Percentiles rank a stretch among this genome's conserved stretches.
Conservation (phyloP, 2,888 invertebrate species). For the Acronicta psi region DNA sequence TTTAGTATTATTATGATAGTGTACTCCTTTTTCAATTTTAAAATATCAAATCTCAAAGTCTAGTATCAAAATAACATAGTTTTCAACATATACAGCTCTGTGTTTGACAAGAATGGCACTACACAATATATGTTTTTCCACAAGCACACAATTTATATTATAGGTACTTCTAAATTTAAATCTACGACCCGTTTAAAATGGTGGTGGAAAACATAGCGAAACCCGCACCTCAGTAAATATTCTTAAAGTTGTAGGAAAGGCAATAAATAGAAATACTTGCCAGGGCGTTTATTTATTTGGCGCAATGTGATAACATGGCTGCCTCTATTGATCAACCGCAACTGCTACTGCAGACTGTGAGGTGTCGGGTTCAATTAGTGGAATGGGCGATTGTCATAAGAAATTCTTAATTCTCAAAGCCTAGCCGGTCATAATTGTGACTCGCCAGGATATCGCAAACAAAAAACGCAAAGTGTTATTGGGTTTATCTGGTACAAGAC, state of each 20-base stretch:
- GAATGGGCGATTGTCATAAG: no score
- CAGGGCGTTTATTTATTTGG: conserved; percentile 12
- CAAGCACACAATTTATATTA: conserved; percentile 31
- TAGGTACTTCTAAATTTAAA: conserved; percentile 49
- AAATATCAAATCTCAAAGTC: no score
- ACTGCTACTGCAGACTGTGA: neutral
- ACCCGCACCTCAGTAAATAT: conserved; percentile 29
- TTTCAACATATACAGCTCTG: conserved; percentile 4
- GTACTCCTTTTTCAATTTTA: no score
- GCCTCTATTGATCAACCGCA: neutral
- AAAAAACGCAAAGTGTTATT: no score
- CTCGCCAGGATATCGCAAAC: no score
- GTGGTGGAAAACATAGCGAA: conserved; percentile 23
- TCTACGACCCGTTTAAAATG: conserved; percentile 33
- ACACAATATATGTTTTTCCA: conserved; percentile 36
- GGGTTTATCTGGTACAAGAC: no score
- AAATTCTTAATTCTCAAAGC: no score
- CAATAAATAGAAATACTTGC: conserved; percentile 10
- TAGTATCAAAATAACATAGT: no score
- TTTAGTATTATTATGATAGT: no score
- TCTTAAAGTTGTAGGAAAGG: conserved; percentile 20
- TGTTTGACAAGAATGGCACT: neutral
- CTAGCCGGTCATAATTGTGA: no score
- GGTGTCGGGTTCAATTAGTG: neutral
- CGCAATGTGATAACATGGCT: neutral